Evolutionary conservation across 2,888 invertebrate species (phyloP).

Genomic region (Eurytoma californica): DNA sequence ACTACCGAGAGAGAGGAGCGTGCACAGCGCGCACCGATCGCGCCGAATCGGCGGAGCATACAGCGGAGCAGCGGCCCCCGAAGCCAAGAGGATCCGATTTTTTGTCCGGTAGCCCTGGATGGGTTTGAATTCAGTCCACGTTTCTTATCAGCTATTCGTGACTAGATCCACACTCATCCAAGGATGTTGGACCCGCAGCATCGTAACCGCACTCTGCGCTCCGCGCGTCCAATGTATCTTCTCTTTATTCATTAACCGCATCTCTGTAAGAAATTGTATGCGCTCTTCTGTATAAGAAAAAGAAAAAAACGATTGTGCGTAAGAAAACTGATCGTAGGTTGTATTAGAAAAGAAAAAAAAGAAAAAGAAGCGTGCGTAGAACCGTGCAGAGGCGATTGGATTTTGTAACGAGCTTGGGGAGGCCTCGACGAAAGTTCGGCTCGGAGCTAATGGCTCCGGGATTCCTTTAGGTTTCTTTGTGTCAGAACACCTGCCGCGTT

Average conservation of each 20-base stretch:
- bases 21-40: too few species aligned
- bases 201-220: constrained; percentile 29
- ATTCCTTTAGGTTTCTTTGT: constrained; percentile 70
- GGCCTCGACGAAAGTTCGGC: constrained; percentile 33
- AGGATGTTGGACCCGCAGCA: constrained; percentile 77
- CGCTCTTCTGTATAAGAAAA: background rate
- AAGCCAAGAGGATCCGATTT: background rate
- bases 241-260: background rate
- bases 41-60: background rate
- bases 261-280: constrained; percentile 9
- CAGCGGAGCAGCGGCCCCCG: background rate
- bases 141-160: constrained; percentile 79
- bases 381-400: background rate
- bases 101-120: constrained; percentile 76
- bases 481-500: constrained; percentile 69
- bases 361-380: background rate
- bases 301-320: background rate
- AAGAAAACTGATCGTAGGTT: background rate
- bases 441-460: constrained; percentile 62
- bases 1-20: background rate
- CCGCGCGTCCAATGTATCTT: constrained; percentile 7
- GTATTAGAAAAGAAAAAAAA: background rate
- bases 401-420: constrained; percentile 7
- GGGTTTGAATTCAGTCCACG: constrained; percentile 87
- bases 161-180: constrained; percentile 90